Conservation (phyloP, 2,888 invertebrate species). For the Agrochola macilenta region DNA sequence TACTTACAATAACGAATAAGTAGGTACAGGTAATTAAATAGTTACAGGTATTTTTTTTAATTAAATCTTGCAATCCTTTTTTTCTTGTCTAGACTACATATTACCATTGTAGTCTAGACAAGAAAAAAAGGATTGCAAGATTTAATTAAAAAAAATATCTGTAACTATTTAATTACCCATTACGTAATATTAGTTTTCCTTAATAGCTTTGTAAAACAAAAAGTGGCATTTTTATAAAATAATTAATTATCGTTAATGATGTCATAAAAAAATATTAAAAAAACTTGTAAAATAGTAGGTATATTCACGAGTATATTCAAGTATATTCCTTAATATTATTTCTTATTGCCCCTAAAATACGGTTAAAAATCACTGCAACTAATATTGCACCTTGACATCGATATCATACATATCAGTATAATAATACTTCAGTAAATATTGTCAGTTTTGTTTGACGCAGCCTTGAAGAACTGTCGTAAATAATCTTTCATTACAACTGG, state of each 20-base stretch:
- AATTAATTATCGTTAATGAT: not conserved
- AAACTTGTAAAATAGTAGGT: not conserved
- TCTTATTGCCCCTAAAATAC: constrained; percentile 50
- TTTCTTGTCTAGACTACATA: constrained; percentile 17
- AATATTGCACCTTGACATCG: constrained; percentile 77
- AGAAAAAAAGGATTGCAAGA: no score
- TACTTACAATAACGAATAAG: constrained; percentile 1
- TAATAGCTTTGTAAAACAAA: constrained; percentile 2
- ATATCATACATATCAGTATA: constrained; percentile 74
- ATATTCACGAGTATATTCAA: not conserved
- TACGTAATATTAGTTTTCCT: not conserved
- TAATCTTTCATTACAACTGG: constrained; percentile 58
- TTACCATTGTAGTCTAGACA: no score
- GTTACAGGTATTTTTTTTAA: not conserved
- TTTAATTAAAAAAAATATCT: no score
- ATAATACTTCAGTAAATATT: constrained; percentile 77
- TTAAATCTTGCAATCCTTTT: not conserved
- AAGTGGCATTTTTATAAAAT: not conserved
- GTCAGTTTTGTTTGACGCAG: constrained; percentile 72
- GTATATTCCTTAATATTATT: constrained; percentile 6
- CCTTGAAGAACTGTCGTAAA: constrained; percentile 76
- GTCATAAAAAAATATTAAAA: not conserved
- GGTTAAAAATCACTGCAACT: constrained; percentile 62
- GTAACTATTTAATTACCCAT: no score
- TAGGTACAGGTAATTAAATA: constrained; percentile 6